phyloP scores from a whole-genome alignment of 2,113 vertebrate genomes.

The Seriola aureovittata region DNA sequence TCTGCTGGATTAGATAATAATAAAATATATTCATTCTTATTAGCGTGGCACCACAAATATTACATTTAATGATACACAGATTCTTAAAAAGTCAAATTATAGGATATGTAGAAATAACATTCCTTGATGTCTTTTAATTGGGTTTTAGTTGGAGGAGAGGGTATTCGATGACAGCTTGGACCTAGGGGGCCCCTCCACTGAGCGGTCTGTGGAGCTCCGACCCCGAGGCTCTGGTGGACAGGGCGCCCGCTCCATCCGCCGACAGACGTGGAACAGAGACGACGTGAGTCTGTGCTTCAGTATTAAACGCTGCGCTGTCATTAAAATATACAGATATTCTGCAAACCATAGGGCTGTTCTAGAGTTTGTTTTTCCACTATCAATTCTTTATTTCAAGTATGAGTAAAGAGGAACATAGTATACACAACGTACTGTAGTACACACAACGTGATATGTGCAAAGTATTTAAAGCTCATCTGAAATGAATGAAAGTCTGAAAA shows the following conservation, averaged over 20 bases:
- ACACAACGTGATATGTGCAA: background rate
- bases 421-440: background rate
- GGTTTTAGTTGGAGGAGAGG: conserved; percentile 88
- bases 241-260: conserved; percentile 90
- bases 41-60: background rate
- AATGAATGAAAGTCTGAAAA: background rate
- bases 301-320: background rate
- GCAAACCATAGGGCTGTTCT: background rate
- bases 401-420: background rate
- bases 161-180: conserved; percentile 93
- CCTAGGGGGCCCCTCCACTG: conserved; percentile 86
- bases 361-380: background rate
- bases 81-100: background rate
- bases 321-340: background rate
- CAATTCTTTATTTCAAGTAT: background rate
- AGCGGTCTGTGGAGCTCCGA: conserved; percentile 86
- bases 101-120: background rate
- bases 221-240: conserved; percentile 83
- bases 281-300: conserved; percentile 86
- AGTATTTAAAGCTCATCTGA: background rate
- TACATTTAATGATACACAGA: background rate
- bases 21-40: background rate
- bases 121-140: background rate
- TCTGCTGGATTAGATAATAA: background rate
- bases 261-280: conserved; percentile 96